A percentile compares a stretch with the other conserved stretches of the same genome.
Conservation (phyloP, 2,888 invertebrate species). For the Oithona nana region DNA sequence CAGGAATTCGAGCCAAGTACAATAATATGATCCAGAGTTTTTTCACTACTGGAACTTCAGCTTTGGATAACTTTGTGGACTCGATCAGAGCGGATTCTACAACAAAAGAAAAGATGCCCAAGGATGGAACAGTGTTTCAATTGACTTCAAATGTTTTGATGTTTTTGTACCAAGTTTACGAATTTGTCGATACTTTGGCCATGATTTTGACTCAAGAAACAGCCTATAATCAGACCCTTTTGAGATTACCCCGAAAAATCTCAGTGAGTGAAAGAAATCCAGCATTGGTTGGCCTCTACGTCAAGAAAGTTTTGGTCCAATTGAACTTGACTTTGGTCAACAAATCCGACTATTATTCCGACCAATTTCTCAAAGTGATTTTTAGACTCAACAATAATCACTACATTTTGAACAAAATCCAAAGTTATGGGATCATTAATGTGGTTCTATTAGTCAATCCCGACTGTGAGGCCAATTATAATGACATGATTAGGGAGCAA, state of each 20-base stretch:
- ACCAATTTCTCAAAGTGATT: slow-evolving; percentile 49
- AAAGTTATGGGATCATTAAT: slow-evolving; percentile 61
- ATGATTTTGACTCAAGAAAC: slow-evolving; percentile 41
- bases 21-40: slow-evolving; percentile 7
- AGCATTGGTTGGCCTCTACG: slow-evolving; percentile 51
- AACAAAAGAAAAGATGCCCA: slow-evolving; percentile 48
- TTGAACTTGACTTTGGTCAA: slow-evolving; percentile 69
- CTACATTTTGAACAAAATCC: slow-evolving; percentile 77
- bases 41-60: slow-evolving; percentile 3
- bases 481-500: slow-evolving; percentile 64
- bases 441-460: slow-evolving; percentile 36
- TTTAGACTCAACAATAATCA: slow-evolving; percentile 66
- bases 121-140: slow-evolving; percentile 95
- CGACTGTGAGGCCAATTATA: slow-evolving; percentile 42
- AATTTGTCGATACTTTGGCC: slow-evolving; percentile 55
- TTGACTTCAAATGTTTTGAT: slow-evolving; percentile 38
- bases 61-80: slow-evolving; percentile 66
- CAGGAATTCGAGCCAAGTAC: slow-evolving; percentile 7
- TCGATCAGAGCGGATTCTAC: slow-evolving; percentile 56
- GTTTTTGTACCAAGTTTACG: slow-evolving; percentile 29
- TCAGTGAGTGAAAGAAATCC: slow-evolving; percentile 35
- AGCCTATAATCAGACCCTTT: slow-evolving; percentile 18
- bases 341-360: slow-evolving; percentile 78
- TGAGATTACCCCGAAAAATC: background rate
- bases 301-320: slow-evolving; percentile 49